These are phyloP conservation scores for Sinonovacula constricta DNA, from an alignment of 1,140 invertebrate species.

Conservation along the genomic window DNA sequence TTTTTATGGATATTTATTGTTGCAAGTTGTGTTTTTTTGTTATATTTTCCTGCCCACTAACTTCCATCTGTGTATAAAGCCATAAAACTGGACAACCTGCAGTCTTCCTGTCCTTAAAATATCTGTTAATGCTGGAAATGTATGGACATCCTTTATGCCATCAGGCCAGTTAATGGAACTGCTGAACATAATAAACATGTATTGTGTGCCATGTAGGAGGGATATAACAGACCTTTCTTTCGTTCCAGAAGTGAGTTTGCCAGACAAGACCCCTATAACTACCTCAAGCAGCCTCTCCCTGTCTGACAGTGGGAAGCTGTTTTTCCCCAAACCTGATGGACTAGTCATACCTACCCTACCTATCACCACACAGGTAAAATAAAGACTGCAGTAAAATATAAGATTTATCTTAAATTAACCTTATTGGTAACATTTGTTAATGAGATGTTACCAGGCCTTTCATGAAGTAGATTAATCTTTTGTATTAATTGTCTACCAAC, in stretches of 20 bases:
- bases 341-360: conserved; percentile 3
- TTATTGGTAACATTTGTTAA: not conserved
- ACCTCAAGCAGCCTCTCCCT: not conserved
- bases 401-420: not conserved
- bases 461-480: not conserved
- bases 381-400: too few species aligned
- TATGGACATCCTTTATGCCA: not conserved
- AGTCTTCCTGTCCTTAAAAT: too few species aligned
- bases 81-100: too few species aligned
- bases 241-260: not conserved
- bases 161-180: not conserved
- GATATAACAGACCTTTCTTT: not conserved
- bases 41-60: too few species aligned
- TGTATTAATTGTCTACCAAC: not conserved
- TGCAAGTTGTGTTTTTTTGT: too few species aligned
- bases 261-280: not conserved
- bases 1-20: not conserved
- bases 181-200: not conserved
- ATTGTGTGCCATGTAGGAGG: not conserved
- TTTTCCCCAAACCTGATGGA: conserved; percentile 26
- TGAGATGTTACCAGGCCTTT: too few species aligned
- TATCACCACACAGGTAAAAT: conserved; percentile 42
- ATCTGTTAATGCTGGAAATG: too few species aligned
- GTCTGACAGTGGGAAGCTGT: conserved; percentile 18
- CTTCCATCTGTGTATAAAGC: too few species aligned